phyloP scores from a whole-genome alignment of 2,113 vertebrate species.

The Aleadryas rufinucha region DNA sequence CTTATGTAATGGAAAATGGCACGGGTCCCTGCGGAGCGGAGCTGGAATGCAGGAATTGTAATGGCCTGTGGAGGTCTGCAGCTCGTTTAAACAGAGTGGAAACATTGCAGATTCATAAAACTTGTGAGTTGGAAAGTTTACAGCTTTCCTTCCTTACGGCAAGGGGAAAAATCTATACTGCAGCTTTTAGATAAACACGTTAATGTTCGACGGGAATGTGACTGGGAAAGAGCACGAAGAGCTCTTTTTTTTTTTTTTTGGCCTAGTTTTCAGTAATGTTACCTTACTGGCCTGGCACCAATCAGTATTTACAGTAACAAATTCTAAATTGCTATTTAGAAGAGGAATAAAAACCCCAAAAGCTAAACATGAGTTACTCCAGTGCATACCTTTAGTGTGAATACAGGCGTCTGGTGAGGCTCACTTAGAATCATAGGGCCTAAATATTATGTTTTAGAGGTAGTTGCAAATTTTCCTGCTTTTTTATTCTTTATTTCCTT shows the following conservation, averaged over 20 bases:
- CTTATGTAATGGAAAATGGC: slow-evolving; percentile 53
- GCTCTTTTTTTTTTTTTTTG: not conserved
- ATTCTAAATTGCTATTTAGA: not conserved
- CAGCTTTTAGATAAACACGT: not conserved
- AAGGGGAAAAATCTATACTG: not conserved
- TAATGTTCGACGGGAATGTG: not conserved
- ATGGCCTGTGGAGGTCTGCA: slow-evolving; percentile 20
- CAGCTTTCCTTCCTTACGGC: not conserved
- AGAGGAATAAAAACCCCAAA: not conserved
- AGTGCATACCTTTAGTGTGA: not conserved
- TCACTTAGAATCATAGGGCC: not conserved
- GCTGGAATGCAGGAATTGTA: not conserved
- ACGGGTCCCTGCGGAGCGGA: not conserved
- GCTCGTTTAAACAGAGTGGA: slow-evolving; percentile 6
- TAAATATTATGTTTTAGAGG: not conserved
- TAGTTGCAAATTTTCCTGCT: not conserved
- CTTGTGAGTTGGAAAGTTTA: slow-evolving; percentile 15
- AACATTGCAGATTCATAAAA: slow-evolving; percentile 27
- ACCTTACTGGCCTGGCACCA: not conserved
- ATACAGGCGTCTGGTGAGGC: not conserved
- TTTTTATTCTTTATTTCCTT: not conserved
- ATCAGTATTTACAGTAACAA: not conserved
- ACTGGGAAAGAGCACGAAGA: not conserved
- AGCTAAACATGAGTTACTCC: not conserved
- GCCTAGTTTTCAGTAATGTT: not conserved